These are phyloP conservation scores for Ganaspis brasiliensis DNA, from an alignment of 2,888 invertebrate species.

Conservation along the genomic window DNA sequence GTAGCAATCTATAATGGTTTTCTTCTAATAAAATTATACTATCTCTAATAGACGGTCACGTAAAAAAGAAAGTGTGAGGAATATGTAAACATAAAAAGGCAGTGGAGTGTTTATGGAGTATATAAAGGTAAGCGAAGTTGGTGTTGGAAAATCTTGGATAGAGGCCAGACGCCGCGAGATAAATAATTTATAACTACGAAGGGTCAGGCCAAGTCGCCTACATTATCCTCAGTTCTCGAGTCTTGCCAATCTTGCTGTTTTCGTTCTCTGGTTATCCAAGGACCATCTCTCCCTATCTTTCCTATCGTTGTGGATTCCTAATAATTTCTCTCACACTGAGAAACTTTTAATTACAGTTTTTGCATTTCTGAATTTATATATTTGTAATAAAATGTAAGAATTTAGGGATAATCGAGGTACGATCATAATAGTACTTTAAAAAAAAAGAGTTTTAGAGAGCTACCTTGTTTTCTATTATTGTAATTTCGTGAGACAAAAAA, in stretches of 20 bases:
- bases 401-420: no score
- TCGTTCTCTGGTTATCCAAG: not conserved
- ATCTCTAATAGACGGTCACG: not conserved
- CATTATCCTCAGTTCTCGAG: slow-evolving; percentile 25
- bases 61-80: not conserved
- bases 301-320: not conserved
- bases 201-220: slow-evolving; percentile 23
- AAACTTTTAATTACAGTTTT: no score
- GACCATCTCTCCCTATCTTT: slow-evolving; percentile 12
- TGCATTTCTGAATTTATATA: no score
- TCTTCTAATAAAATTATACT: not conserved
- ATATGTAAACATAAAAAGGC: not conserved
- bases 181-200: slow-evolving; percentile 55
- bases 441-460: no score
- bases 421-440: not conserved
- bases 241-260: slow-evolving; percentile 30
- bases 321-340: no score
- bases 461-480: no score
- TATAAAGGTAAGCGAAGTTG: slow-evolving; percentile 16
- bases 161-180: slow-evolving; percentile 53
- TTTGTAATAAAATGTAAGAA: no score
- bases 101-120: not conserved
- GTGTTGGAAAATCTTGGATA: slow-evolving; percentile 54
- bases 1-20: no score
- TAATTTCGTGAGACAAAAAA: no score